phyloP scores from a whole-genome alignment of 2,797 vertebrate genomes.

The Micropoecilia bifurca region DNA sequence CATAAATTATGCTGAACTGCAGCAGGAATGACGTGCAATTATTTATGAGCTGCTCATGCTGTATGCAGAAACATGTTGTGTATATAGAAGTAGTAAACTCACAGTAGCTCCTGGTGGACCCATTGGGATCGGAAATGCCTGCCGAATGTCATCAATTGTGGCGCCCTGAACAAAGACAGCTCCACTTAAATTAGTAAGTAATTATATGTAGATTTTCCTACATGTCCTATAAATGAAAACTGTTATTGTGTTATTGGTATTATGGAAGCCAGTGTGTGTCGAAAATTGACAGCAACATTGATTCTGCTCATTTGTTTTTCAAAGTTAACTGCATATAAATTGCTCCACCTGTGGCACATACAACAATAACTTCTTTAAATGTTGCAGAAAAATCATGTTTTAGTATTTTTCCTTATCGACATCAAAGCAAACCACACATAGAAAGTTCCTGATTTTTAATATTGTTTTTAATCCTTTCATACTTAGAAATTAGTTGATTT shows the following conservation, averaged over 20 bases:
- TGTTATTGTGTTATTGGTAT: not conserved
- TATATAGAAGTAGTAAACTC: slow-evolving; percentile 44
- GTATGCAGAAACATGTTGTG: slow-evolving; percentile 5
- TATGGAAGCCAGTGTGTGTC: not conserved
- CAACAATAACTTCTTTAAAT: not conserved
- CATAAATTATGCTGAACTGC: slow-evolving; percentile 32
- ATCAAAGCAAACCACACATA: not conserved
- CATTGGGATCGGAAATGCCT: slow-evolving; percentile 81
- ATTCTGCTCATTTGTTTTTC: not conserved
- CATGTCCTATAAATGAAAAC: not conserved
- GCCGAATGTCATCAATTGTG: slow-evolving; percentile 73
- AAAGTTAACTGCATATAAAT: not conserved
- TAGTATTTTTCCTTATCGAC: too few species aligned
- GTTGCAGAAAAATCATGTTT: not conserved
- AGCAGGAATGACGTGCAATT: slow-evolving; percentile 25
- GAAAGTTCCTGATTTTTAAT: not conserved
- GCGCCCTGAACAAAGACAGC: slow-evolving; percentile 64
- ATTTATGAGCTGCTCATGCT: slow-evolving; percentile 27
- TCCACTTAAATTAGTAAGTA: not conserved
- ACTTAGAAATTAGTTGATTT: not conserved
- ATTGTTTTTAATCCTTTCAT: not conserved
- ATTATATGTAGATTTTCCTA: not conserved
- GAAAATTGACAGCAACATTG: not conserved
- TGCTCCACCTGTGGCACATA: not conserved
- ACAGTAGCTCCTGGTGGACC: slow-evolving; percentile 81